Evolutionary conservation across 2,797 vertebrate genomes (phyloP).

Genomic region (Chaetodon trifasciatus): DNA sequence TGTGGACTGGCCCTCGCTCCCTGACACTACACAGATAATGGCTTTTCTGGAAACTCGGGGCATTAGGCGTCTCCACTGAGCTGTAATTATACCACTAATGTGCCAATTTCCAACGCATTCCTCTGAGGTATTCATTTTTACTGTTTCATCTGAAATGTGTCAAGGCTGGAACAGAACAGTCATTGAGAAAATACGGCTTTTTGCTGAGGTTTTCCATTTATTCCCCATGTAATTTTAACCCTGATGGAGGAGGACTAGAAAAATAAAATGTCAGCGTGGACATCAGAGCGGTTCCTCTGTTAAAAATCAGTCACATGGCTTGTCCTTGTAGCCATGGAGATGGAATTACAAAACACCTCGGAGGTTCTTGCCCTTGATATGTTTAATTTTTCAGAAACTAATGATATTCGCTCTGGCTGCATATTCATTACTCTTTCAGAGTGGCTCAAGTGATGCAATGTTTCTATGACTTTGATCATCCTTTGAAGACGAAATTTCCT

Average conservation of each 20-base stretch:
- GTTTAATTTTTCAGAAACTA: conserved; percentile 47
- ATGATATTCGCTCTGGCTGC: conserved; percentile 49
- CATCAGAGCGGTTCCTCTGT: conserved; percentile 38
- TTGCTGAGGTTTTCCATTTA: conserved; percentile 20
- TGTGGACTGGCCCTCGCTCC: conserved; percentile 45
- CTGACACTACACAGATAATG: conserved; percentile 62
- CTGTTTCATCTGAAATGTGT: conserved; percentile 30
- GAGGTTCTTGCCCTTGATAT: conserved; percentile 56
- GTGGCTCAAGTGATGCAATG: conserved; percentile 51
- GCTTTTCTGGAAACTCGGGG: conserved; percentile 66
- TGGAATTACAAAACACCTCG: conserved; percentile 41
- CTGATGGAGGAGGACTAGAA: conserved; percentile 18
- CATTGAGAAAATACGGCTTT: conserved; percentile 36
- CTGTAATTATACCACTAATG: conserved; percentile 68
- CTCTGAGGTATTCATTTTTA: conserved; percentile 52
- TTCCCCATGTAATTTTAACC: conserved; percentile 35
- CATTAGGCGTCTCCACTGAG: conserved; percentile 56
- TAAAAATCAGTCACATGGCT: conserved; percentile 36
- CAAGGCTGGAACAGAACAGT: conserved; percentile 22
- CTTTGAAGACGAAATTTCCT: conserved; percentile 42
- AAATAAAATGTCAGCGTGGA: conserved; percentile 36
- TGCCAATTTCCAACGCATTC: conserved; percentile 52
- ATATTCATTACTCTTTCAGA: conserved; percentile 44
- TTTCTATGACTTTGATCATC: conserved; percentile 43
- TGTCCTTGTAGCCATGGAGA: conserved; percentile 57